A percentile compares a stretch with the other conserved stretches of the same genome.
Conservation (phyloP, 2,888 invertebrate species). For the Yponomeuta plumbellus region DNA sequence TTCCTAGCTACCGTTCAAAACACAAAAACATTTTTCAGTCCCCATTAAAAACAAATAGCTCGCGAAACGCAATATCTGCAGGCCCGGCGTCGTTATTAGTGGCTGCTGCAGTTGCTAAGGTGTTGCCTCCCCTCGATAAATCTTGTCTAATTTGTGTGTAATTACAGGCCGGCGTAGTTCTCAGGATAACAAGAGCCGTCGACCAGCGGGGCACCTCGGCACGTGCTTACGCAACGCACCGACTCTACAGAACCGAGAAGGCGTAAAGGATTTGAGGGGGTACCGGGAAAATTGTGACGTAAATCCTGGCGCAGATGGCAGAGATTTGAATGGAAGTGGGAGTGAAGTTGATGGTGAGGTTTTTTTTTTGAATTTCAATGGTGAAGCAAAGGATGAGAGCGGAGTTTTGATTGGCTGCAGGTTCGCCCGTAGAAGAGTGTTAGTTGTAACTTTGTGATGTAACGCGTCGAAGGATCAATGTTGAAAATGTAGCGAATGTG, state of each 20-base stretch:
- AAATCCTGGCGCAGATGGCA: slow-evolving; percentile 16
- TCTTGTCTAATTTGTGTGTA: slow-evolving; percentile 77
- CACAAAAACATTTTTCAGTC: slow-evolving; percentile 19
- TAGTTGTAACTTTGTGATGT: slow-evolving; percentile 47
- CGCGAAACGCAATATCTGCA: slow-evolving; percentile 65
- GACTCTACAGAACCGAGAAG: slow-evolving; percentile 40
- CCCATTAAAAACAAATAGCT: slow-evolving; percentile 4
- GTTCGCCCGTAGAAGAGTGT: slow-evolving; percentile 57
- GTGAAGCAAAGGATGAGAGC: slow-evolving; percentile 45
- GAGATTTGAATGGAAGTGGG: slow-evolving; percentile 24
- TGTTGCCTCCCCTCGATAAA: slow-evolving; percentile 74
- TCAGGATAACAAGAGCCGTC: slow-evolving; percentile 72
- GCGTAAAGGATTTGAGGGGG: slow-evolving; percentile 33
- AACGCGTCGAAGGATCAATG: slow-evolving; percentile 61
- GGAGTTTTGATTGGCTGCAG: slow-evolving; percentile 43
- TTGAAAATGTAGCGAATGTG: slow-evolving; percentile 63
- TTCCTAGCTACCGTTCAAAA: slow-evolving; percentile 17
- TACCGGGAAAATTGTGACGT: slow-evolving; percentile 35
- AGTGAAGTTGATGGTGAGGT: slow-evolving; percentile 37
- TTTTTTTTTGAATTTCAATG: slow-evolving; percentile 40
- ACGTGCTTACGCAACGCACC: slow-evolving; percentile 64
- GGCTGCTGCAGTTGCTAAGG: slow-evolving; percentile 73
- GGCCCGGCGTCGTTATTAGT: slow-evolving; percentile 72
- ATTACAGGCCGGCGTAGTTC: slow-evolving; percentile 72
- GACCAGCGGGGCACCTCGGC: slow-evolving; percentile 69